These are phyloP conservation scores for Spea multiplicata DNA, from an alignment of 2,113 vertebrate genomes.

Conservation along the genomic window DNA sequence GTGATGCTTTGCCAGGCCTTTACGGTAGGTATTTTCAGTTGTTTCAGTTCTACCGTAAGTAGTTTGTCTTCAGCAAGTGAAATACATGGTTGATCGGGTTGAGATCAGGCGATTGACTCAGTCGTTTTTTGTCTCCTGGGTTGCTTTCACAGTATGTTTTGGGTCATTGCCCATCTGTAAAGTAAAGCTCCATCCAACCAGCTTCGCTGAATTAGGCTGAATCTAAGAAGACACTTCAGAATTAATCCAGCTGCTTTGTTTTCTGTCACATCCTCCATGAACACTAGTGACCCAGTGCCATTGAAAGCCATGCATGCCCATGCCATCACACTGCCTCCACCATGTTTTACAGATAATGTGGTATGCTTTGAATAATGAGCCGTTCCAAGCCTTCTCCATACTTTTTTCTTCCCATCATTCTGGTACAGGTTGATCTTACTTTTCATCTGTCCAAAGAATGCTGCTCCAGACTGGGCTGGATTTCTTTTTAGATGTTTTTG, in stretches of 20 bases:
- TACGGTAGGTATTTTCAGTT: neutral
- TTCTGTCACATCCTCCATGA: constrained; percentile 3
- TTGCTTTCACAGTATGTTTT: neutral
- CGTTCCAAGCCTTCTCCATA: constrained; percentile 16
- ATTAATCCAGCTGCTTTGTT: constrained; percentile 5
- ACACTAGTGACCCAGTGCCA: constrained; percentile 8
- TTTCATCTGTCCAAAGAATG: too few relatives aligned
- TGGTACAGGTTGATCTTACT: too few relatives aligned
- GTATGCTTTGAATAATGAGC: constrained; percentile 14
- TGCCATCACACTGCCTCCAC: constrained; percentile 1
- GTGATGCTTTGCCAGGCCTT: constrained; percentile 1
- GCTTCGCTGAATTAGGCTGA: neutral
- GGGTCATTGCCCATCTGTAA: neutral
- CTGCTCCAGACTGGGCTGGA: too few relatives aligned
- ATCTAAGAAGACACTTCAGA: constrained; percentile 7
- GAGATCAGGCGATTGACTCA: neutral
- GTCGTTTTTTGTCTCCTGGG: neutral
- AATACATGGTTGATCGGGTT: constrained; percentile 13
- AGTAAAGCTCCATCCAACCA: neutral
- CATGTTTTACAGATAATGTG: neutral
- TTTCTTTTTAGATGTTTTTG: too few relatives aligned
- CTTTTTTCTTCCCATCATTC: neutral
- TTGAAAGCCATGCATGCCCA: constrained; percentile 17
- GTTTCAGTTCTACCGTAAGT: neutral
- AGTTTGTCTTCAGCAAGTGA: constrained; percentile 11